These are phyloP conservation scores for Prunella strophiata DNA, from an alignment of 2,797 vertebrate genomes.

Conservation along the genomic window DNA sequence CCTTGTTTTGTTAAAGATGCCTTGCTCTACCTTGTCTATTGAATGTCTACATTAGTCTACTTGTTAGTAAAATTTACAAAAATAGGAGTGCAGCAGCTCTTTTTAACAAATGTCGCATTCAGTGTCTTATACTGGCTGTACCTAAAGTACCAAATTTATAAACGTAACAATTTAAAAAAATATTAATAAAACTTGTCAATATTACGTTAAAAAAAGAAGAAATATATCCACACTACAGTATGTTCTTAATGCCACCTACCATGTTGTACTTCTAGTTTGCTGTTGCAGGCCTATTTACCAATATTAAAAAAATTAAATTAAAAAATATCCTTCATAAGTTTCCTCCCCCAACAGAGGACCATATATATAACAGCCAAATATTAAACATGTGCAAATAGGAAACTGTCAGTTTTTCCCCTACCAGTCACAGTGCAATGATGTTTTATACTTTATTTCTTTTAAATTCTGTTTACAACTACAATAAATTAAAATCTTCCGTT, in stretches of 20 bases:
- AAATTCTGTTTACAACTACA: conserved; percentile 87
- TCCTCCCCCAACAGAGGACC: conserved; percentile 84
- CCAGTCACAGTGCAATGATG: conserved; percentile 99
- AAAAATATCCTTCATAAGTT: conserved; percentile 92
- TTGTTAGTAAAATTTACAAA: conserved; percentile 85
- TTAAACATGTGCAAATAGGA: conserved; percentile 98
- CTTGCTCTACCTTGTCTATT: conserved; percentile 81
- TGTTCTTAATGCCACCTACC: conserved; percentile 81
- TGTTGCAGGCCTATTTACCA: conserved; percentile 82
- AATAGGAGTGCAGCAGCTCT: conserved; percentile 90
- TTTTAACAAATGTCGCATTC: conserved; percentile 88
- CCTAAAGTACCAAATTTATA: conserved; percentile 90
- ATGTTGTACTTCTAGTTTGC: conserved; percentile 79
- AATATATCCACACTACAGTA: conserved; percentile 83
- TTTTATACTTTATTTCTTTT: conserved; percentile 82
- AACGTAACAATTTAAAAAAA: conserved; percentile 87
- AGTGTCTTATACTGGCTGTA: conserved; percentile 94
- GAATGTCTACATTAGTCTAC: conserved; percentile 82
- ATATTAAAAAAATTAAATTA: conserved; percentile 84
- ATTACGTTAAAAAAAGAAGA: conserved; percentile 84
- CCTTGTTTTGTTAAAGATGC: conserved; percentile 76
- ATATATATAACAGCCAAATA: conserved; percentile 90
- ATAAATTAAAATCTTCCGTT: conserved; percentile 90
- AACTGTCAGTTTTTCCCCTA: conserved; percentile 93
- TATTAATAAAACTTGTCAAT: conserved; percentile 85